Evolutionary conservation across 2,113 vertebrate species (phyloP).

Genomic region (Dolichotis patagonum): DNA sequence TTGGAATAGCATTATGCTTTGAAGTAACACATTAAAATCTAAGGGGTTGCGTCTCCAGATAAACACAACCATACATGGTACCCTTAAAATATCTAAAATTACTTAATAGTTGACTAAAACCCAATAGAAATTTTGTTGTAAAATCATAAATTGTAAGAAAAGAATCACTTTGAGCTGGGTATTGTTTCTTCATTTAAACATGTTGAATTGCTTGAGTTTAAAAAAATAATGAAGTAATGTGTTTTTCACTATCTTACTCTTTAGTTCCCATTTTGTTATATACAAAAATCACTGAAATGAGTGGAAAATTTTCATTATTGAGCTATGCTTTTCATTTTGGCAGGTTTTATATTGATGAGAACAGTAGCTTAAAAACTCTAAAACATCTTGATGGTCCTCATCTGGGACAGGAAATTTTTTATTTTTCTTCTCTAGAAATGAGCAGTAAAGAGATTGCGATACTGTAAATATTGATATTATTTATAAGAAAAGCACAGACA

Average conservation of each 20-base stretch:
- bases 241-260: not conserved
- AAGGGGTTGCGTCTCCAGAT: constrained; percentile 51
- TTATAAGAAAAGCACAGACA: constrained; percentile 55
- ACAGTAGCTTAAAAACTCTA: constrained; percentile 11
- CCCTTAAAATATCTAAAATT: constrained; percentile 61
- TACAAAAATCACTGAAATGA: constrained; percentile 16
- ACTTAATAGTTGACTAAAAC: constrained; percentile 63
- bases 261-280: constrained; percentile 9
- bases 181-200: constrained; percentile 35
- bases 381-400: constrained; percentile 24
- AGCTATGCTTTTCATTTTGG: constrained; percentile 26
- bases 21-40: constrained; percentile 70
- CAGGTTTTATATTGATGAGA: not conserved
- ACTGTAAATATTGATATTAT: constrained; percentile 33
- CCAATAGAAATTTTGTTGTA: constrained; percentile 39
- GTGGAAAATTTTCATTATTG: not conserved
- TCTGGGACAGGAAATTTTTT: constrained; percentile 33
- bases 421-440: constrained; percentile 56
- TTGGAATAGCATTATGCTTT: constrained; percentile 69
- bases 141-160: constrained; percentile 56
- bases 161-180: not conserved
- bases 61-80: constrained; percentile 75
- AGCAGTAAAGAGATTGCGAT: constrained; percentile 53
- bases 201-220: not conserved
- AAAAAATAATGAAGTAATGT: not conserved